Conservation (phyloP, 2,113 vertebrate genomes). For the Hemichromis elongatus region DNA sequence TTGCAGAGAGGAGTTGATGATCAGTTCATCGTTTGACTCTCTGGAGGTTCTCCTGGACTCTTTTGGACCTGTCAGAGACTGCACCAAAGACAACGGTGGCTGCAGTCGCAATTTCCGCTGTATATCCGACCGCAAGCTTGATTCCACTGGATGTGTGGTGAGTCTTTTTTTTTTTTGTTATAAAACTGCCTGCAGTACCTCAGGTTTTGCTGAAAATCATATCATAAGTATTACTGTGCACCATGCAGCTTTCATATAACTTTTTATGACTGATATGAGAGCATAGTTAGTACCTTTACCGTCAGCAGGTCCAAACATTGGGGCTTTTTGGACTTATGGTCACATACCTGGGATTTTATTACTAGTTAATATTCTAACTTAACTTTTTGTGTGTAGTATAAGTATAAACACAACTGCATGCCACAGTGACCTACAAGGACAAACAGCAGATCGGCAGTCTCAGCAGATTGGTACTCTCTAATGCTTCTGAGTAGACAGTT, state of each 20-base stretch:
- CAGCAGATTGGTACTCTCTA: background rate
- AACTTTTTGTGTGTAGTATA: background rate
- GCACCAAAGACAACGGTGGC: slow-evolving; percentile 92
- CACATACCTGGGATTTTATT: background rate
- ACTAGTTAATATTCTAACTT: background rate
- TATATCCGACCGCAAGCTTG: slow-evolving; percentile 93
- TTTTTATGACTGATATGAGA: background rate
- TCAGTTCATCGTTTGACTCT: slow-evolving; percentile 96
- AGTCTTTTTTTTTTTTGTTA: slow-evolving; percentile 38
- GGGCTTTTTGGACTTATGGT: background rate
- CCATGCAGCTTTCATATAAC: background rate
- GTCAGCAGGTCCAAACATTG: background rate
- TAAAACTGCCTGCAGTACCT: background rate
- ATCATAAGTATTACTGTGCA: background rate
- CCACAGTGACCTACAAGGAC: slow-evolving; percentile 33
- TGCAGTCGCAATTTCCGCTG: slow-evolving; percentile 98
- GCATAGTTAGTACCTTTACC: background rate
- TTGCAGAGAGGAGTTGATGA: slow-evolving; percentile 94
- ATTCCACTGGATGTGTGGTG: slow-evolving; percentile 95
- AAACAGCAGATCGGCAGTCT: background rate
- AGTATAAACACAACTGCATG: slow-evolving; percentile 12
- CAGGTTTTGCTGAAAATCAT: background rate
- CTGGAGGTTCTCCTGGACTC: slow-evolving; percentile 96
- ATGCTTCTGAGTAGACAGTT: slow-evolving; percentile 12
- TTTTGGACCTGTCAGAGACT: slow-evolving; percentile 93